Base-by-base conservation (phyloP, 2,888 invertebrate species). In the Drosophila mettleri region DNA sequence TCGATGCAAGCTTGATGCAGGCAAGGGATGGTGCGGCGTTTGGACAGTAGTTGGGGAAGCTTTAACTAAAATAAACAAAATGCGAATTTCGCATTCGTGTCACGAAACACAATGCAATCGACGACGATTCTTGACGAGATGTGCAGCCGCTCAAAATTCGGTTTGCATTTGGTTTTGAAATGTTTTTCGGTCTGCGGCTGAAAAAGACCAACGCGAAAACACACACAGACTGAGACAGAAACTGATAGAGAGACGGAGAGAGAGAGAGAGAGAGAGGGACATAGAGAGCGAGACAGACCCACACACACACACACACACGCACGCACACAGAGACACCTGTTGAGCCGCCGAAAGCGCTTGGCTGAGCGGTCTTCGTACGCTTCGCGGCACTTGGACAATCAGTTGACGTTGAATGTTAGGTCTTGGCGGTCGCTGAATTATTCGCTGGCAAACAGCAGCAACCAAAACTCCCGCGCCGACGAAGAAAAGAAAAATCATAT, bases 351-450 rank as follows among this genome's bases (percentile, higher is more conserved):
- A 48, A 52, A 62, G 49, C 60, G 70, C 36, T 48, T 48, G 64
- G 72, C 70, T 70, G 68, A 85, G 74, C 88, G 84, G 88, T 88
- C 85, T 85, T 85, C 78, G 83, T 69, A 67, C 69, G 84, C 60
- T 88, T 74, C 69, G 81, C 78, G 77, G 73, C 71, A 70, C 74
- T 88, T 88, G 80, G 79, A 73, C 76, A 76, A 84, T 91, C 88
- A 90, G 90, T 90, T 88, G 80, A 80, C 87, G 86, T 88, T 89
- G 84, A 90, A 89, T 83, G 85, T 89, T 87, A 80, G 89, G 87
- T 85, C 89, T 90, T 80, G 76, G 78, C 90, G 89, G 91, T 91
- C 89, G 90, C 74, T 84, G 58, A 70, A 71, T 61, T 67, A 51
- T 55, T 66, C 74, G 84, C 77, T 83, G 57, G 41, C 36, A 45